Evolutionary conservation across 1,140 invertebrate genomes (phyloP).

Genomic region (Drosophila kanapiae): DNA sequence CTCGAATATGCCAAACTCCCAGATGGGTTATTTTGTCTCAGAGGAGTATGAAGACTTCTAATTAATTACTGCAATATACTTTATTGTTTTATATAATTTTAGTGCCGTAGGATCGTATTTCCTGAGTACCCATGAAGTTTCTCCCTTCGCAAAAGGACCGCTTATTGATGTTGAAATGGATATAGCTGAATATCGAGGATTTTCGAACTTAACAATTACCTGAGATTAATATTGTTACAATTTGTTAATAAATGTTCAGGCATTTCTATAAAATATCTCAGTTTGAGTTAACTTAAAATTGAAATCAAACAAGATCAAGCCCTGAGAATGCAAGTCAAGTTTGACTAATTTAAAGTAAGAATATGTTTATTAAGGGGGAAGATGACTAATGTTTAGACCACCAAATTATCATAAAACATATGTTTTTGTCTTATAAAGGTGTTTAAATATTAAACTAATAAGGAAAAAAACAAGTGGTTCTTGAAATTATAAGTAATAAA

Average conservation of each 20-base stretch:
- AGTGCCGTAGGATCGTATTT: conserved; percentile 74
- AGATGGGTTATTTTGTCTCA: conserved; percentile 76
- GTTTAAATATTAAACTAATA: too few species aligned
- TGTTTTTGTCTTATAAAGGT: too few species aligned
- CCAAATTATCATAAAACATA: too few species aligned
- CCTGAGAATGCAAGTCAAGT: too few species aligned
- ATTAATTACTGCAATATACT: too few species aligned
- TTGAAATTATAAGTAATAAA: too few species aligned
- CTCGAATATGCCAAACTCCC: conserved; percentile 49
- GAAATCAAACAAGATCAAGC: background rate
- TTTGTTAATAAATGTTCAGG: background rate
- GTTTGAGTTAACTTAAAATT: background rate
- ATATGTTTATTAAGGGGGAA: too few species aligned
- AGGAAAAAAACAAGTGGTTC: too few species aligned
- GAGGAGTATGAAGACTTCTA: conserved; percentile 30
- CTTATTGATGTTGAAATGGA: conserved; percentile 53
- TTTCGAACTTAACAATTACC: background rate
- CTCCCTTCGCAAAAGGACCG: conserved; percentile 74
- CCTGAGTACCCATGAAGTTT: conserved; percentile 57
- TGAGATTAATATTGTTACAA: conserved; percentile 1
- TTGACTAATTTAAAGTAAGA: background rate
- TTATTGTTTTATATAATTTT: background rate
- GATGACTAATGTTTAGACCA: too few species aligned
- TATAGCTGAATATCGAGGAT: conserved; percentile 36
- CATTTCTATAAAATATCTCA: background rate